Conservation (phyloP, 2,113 vertebrate genomes). For the Microcebus murinus region DNA sequence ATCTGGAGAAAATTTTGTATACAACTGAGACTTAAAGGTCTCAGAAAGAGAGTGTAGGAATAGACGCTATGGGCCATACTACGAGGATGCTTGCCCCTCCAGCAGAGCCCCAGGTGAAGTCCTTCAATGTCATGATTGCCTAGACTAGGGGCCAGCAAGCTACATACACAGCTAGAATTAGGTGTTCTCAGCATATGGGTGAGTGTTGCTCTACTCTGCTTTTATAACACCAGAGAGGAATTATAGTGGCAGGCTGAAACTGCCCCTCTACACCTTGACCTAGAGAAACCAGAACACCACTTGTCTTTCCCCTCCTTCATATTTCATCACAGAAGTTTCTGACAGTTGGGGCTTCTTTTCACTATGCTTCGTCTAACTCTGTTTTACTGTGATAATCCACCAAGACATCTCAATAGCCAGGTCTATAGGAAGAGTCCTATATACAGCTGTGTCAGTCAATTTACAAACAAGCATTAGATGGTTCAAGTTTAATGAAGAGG, state of each 20-base stretch:
- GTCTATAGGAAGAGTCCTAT: background rate
- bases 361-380: background rate
- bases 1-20: background rate
- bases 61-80: background rate
- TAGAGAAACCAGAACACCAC: background rate
- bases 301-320: background rate
- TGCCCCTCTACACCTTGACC: background rate
- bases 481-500: background rate
- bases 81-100: background rate
- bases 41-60: background rate
- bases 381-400: background rate
- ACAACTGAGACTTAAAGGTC: background rate
- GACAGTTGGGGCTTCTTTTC: background rate
- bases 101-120: background rate
- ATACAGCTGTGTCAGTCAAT: background rate
- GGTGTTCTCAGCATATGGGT: background rate
- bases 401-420: background rate
- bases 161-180: background rate
- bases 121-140: background rate
- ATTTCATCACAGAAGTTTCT: background rate
- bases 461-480: background rate
- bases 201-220: background rate
- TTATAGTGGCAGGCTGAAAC: background rate
- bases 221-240: background rate
- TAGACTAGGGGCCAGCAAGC: background rate